Evolutionary conservation across 1,140 invertebrate species (phyloP).

Genomic region (Hypsibius dujardini): DNA sequence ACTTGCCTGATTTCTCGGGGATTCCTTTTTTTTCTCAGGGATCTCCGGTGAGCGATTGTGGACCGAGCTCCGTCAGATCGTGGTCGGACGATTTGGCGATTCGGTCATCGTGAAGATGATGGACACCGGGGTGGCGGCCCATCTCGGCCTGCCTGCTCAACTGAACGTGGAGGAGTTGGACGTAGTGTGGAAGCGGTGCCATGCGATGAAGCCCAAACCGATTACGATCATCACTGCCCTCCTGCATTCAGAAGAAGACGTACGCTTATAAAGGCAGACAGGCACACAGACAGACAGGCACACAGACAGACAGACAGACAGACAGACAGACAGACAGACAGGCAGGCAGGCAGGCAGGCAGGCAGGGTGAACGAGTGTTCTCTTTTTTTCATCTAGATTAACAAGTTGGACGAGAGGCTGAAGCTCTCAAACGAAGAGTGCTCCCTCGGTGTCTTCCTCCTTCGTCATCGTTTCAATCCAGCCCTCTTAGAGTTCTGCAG

Average conservation of each 20-base stretch:
- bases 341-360: too few relatives aligned
- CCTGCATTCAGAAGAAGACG: conserved; percentile 48
- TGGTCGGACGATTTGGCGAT: conserved; percentile 57
- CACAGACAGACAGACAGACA: too few relatives aligned
- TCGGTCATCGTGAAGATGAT: conserved; percentile 59
- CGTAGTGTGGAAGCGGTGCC: conserved; percentile 38
- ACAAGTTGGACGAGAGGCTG: conserved; percentile 50
- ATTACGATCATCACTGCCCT: conserved; percentile 54
- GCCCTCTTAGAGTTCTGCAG: conserved; percentile 24
- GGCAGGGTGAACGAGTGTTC: too few relatives aligned
- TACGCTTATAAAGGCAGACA: too few relatives aligned
- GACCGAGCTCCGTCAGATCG: conserved; percentile 78
- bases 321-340: too few relatives aligned
- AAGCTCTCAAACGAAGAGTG: conserved; percentile 71
- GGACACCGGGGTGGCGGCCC: conserved; percentile 47
- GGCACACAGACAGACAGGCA: too few relatives aligned
- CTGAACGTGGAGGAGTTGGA: conserved; percentile 44
- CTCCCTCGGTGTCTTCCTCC: conserved; percentile 58
- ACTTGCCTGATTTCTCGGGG: too few relatives aligned
- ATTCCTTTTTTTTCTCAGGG: conserved; percentile 28
- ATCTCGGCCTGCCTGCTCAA: conserved; percentile 46
- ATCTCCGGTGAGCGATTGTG: conserved; percentile 93
- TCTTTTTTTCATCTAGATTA: conserved; percentile 33
- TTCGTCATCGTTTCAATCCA: conserved; percentile 44
- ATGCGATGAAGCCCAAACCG: conserved; percentile 43